phyloP scores from a whole-genome alignment of 64 coral and sea anemone species.

The Montipora foliosa region DNA sequence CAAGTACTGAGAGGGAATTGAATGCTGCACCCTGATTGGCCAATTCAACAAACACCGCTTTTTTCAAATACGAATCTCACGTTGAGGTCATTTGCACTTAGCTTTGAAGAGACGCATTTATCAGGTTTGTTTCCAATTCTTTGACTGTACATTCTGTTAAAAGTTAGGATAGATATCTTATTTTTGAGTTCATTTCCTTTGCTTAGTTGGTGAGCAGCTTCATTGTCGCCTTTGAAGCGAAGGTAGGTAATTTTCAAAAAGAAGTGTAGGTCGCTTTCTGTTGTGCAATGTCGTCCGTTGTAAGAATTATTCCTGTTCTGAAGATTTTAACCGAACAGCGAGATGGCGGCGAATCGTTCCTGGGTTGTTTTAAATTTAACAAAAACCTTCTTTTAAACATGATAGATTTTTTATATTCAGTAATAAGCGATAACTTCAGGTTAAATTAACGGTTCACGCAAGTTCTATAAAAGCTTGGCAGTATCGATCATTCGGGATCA shows the following conservation, averaged over 20 bases:
- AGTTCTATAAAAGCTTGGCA: too few species aligned
- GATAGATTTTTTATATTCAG: too few species aligned
- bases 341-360: not conserved
- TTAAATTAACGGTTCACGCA: too few species aligned
- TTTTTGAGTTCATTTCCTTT: not conserved
- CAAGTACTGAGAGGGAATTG: not conserved
- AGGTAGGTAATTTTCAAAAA: not conserved
- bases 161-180: not conserved
- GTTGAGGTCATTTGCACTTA: not conserved
- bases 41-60: slow-evolving; percentile 25
- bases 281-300: too few species aligned
- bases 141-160: not conserved
- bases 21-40: slow-evolving; percentile 64
- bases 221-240: not conserved
- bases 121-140: slow-evolving; percentile 19
- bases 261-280: not conserved
- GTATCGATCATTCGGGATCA: too few species aligned
- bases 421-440: too few species aligned
- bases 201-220: not conserved
- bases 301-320: not conserved
- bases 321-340: not conserved
- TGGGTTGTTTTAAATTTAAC: not conserved
- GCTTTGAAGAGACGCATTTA: not conserved
- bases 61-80: slow-evolving; percentile 71
- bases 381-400: too few species aligned